A percentile compares a stretch with the other conserved stretches of the same genome.
These are phyloP conservation scores for Caenorhabditis japonica DNA, from an alignment of 2,888 invertebrate species.

Conservation along the genomic window DNA sequence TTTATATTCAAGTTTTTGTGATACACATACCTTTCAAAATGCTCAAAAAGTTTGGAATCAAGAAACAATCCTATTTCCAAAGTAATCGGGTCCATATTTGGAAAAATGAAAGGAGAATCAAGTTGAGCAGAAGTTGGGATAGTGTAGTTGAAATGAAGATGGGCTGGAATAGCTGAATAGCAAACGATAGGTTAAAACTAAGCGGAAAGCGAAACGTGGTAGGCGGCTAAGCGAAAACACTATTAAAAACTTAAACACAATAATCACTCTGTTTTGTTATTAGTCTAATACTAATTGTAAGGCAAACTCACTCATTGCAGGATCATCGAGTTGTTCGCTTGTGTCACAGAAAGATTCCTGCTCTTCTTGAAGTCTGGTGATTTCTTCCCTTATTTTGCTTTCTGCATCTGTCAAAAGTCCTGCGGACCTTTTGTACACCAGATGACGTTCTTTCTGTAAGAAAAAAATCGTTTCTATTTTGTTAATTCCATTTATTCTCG, in stretches of 20 bases:
- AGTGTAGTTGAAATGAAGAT: constrained; percentile 72
- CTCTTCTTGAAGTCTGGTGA: constrained; percentile 58
- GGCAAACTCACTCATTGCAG: constrained; percentile 50
- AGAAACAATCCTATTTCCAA: constrained; percentile 76
- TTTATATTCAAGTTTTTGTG: not conserved
- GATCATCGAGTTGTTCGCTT: constrained; percentile 70
- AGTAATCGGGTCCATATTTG: constrained; percentile 76
- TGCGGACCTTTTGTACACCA: constrained; percentile 73
- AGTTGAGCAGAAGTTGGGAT: constrained; percentile 73
- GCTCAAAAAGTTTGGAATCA: constrained; percentile 75
- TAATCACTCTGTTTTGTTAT: not conserved
- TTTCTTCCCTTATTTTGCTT: constrained; percentile 60
- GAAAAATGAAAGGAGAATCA: constrained; percentile 76
- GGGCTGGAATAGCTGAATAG: constrained; percentile 58
- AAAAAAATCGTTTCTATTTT: not conserved
- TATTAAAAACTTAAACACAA: not conserved
- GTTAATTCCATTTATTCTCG: not conserved
- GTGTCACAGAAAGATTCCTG: constrained; percentile 75
- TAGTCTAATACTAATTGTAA: too few relatives aligned
- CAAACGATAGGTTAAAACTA: constrained; percentile 33
- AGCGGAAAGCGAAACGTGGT: constrained; percentile 26
- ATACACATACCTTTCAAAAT: constrained; percentile 69
- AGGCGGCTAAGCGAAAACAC: constrained; percentile 27
- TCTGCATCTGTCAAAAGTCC: constrained; percentile 64
- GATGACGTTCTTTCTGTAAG: constrained; percentile 69